A percentile compares a stretch with the other conserved stretches of the same genome.
Conservation (phyloP, 2,797 vertebrate genomes). For the Setipinna tenuifilis region DNA sequence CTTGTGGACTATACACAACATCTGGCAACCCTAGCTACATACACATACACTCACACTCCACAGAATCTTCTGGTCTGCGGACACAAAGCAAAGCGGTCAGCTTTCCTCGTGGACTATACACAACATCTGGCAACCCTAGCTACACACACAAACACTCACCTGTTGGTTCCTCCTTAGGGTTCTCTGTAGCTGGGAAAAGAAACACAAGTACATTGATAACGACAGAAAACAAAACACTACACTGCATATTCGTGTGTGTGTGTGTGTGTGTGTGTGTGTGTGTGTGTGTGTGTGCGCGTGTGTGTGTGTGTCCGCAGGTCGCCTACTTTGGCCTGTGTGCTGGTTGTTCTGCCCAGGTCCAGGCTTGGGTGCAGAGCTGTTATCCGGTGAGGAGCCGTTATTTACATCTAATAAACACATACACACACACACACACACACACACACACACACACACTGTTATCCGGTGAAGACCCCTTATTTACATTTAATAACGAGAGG, state of each 20-base stretch:
- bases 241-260: too few relatives aligned
- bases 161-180: too few relatives aligned
- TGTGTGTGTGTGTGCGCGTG: background rate
- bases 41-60: too few relatives aligned
- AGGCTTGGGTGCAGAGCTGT: background rate
- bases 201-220: too few relatives aligned
- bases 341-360: background rate
- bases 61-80: conserved; percentile 63
- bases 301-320: background rate
- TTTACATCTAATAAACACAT: background rate
- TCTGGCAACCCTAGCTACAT: too few relatives aligned
- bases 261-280: conserved; percentile 7
- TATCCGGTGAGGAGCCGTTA: too few relatives aligned
- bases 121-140: background rate
- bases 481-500: too few relatives aligned
- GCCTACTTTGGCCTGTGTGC: background rate
- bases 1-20: background rate
- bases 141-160: too few relatives aligned
- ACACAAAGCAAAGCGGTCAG: background rate
- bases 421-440: background rate
- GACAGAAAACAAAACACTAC: too few relatives aligned
- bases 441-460: too few relatives aligned
- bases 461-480: too few relatives aligned
- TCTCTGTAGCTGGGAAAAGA: too few relatives aligned
- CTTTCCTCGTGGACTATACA: background rate